Evolutionary conservation across 1,140 invertebrate species (phyloP), one percentile per base, ranked within the genome.

Genomic region (Araneus ventricosus): DNA sequence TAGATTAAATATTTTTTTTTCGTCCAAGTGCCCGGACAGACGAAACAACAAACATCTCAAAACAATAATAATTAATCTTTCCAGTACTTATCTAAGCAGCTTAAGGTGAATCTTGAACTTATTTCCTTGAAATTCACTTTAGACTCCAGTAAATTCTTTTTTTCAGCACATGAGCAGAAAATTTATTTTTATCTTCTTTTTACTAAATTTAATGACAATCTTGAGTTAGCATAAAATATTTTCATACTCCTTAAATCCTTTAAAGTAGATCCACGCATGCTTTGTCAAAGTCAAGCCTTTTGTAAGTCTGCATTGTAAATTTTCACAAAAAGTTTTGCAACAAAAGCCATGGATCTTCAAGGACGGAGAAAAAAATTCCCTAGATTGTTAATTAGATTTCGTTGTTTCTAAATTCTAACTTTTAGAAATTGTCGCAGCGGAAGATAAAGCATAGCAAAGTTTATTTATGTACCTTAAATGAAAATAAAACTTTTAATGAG

Each of bases 321-420:
- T 34, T 34, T 75, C 70, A 37, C 70, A 75, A 75, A 37, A 37
- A 75, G 70, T 75, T 75, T 14, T 0, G 37, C 14, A 75, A 75
- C 70, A 75, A 75, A 75, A 22, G 70, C 70, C 70, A 75, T 37
- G 17, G 30, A 75, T 75, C 70, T 34, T 75, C 70, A 75, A 37
- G 70, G 30, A 34, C 4, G 70, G n/a, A n/a, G n/a, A n/a, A n/a
- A n/a, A n/a, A n/a, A n/a, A n/a, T n/a, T n/a, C n/a, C n/a, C n/a
- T n/a, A n/a, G n/a, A n/a, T n/a, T n/a, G n/a, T n/a, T n/a, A n/a
- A n/a, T n/a, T n/a, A n/a, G n/a, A n/a, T n/a, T n/a, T n/a, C n/a
- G n/a, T n/a, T n/a, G n/a, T n/a, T n/a, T n/a, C n/a, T n/a, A n/a
- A n/a, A n/a, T n/a, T n/a, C n/a, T n/a, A n/a, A n/a, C n/a, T n/a